A percentile compares a stretch with the other conserved stretches of the same genome.
These are phyloP conservation scores for Oscheius sp. DNA, from an alignment of 2,888 invertebrate species.

Conservation along the genomic window DNA sequence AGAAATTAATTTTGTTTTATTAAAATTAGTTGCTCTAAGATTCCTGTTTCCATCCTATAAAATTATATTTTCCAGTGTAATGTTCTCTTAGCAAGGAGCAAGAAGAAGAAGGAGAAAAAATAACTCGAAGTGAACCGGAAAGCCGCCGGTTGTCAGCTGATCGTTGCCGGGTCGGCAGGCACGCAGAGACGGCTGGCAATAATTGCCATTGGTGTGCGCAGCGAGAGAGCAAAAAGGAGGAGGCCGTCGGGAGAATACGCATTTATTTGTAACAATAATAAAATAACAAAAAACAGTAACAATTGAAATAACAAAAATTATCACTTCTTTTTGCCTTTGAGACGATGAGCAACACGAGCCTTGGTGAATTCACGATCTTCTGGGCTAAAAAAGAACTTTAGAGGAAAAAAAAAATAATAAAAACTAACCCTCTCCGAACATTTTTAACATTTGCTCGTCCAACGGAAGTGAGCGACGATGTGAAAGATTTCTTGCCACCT, in stretches of 20 bases:
- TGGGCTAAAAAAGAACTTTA: constrained; percentile 50
- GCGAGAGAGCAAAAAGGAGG: background rate
- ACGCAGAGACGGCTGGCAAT: constrained; percentile 16
- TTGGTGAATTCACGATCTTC: constrained; percentile 51
- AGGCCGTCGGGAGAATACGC: background rate
- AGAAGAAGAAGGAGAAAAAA: background rate
- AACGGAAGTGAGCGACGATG: constrained; percentile 60
- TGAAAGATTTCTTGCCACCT: constrained; percentile 54
- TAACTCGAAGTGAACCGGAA: background rate
- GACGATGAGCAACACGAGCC: constrained; percentile 54
- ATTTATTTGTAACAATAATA: background rate
- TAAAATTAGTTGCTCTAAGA: too few relatives aligned
- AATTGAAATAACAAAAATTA: background rate
- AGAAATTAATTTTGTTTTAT: too few relatives aligned
- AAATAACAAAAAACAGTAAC: constrained; percentile 22
- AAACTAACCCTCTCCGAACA: constrained; percentile 66
- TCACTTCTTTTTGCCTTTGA: constrained; percentile 55
- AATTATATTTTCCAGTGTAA: too few relatives aligned
- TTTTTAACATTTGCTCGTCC: constrained; percentile 53
- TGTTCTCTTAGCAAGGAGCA: background rate
- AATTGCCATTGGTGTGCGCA: background rate
- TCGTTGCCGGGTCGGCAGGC: background rate
- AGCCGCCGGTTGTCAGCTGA: constrained; percentile 15
- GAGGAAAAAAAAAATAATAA: background rate
- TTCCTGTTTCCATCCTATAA: too few relatives aligned